Conservation (phyloP, 2,888 invertebrate genomes). For the Agrilus biguttatus region DNA sequence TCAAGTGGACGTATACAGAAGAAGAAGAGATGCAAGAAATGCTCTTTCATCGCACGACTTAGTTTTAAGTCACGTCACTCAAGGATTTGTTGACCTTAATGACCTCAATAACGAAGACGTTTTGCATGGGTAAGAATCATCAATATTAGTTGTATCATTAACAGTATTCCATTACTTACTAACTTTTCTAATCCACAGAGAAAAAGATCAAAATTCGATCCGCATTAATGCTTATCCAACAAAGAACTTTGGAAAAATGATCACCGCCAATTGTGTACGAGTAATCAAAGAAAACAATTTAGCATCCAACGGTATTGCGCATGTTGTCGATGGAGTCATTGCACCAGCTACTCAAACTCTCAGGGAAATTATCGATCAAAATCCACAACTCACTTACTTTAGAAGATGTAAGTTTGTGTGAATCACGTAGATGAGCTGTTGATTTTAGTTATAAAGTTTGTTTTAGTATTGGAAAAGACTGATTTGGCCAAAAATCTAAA, state of each 20-base stretch:
- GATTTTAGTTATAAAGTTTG: conserved; percentile 3
- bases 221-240: conserved; percentile 42
- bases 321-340: conserved; percentile 46
- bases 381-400: conserved; percentile 44
- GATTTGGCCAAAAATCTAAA: conserved; percentile 38
- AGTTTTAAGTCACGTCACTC: conserved; percentile 41
- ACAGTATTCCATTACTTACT: background rate
- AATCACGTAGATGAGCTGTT: background rate
- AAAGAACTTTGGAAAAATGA: conserved; percentile 31
- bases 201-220: conserved; percentile 35
- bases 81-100: conserved; percentile 39
- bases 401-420: conserved; percentile 27
- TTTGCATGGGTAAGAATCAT: conserved; percentile 23
- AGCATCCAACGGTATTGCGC: conserved; percentile 51
- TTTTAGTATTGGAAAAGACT: conserved; percentile 41
- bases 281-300: conserved; percentile 44
- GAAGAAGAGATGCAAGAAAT: conserved; percentile 17
- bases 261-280: conserved; percentile 55
- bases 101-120: conserved; percentile 43
- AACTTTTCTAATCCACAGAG: conserved; percentile 16
- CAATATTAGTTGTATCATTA: background rate
- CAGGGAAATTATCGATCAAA: conserved; percentile 40
- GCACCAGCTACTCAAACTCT: conserved; percentile 38
- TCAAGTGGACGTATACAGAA: conserved; percentile 24
- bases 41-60: conserved; percentile 34